Conservation (phyloP, 1,140 invertebrate genomes). For the Nephila pilipes region DNA sequence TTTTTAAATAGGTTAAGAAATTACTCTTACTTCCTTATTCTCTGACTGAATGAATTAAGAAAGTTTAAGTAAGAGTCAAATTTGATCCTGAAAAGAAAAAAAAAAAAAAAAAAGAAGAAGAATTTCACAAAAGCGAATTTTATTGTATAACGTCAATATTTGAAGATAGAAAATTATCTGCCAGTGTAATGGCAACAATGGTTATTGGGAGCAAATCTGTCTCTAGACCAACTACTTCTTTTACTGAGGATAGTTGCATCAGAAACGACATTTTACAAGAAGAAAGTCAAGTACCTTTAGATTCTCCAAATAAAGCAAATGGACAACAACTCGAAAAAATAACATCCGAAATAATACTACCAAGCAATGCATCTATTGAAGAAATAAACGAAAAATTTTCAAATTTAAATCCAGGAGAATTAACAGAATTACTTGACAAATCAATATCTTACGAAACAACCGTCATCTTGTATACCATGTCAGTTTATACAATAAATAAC, state of each 20-base stretch:
- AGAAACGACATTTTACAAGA: background rate
- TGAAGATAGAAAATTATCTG: too few relatives aligned
- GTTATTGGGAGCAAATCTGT: background rate
- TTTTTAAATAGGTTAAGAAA: too few relatives aligned
- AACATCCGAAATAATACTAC: background rate
- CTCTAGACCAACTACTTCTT: background rate
- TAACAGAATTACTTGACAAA: background rate
- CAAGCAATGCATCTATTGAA: background rate
- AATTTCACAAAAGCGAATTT: too few relatives aligned
- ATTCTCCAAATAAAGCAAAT: background rate
- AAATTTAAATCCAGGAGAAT: background rate
- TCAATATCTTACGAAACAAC: background rate
- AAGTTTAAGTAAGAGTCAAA: too few relatives aligned
- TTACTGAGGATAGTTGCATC: background rate
- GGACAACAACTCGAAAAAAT: background rate
- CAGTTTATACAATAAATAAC: constrained; percentile 31
- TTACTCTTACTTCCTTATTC: too few relatives aligned
- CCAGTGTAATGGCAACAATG: background rate
- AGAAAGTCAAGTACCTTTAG: background rate
- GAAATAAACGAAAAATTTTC: background rate
- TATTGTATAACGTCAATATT: too few relatives aligned
- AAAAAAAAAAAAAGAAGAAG: too few relatives aligned
- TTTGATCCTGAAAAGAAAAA: too few relatives aligned
- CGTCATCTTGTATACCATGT: background rate
- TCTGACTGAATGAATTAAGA: too few relatives aligned